Evolutionary conservation across 1,140 invertebrate species (phyloP), one percentile per base, ranked within the genome.

Genomic region (Heliconius congener): DNA sequence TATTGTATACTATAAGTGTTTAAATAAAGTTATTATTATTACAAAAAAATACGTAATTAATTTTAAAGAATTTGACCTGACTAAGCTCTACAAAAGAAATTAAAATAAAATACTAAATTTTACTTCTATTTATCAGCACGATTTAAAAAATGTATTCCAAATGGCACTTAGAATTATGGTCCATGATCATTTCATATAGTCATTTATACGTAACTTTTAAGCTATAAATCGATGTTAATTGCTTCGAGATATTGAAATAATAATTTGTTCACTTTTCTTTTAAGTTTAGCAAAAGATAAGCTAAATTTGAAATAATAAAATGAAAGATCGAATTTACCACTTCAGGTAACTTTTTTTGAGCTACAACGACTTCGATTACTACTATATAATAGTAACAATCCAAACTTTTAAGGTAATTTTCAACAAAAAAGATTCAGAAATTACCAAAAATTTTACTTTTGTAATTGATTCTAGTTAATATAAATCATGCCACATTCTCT

Each of bases 401-500:
- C 18, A 52, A 57, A 57, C n/a, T 57, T 57, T 57, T 9, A 57
- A 57, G 55, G n/a, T 57, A 57, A 57, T 3, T n/a, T 57, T 57
- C 18, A 52, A 52, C 50, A 19, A 19, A 8, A 19, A 52, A 57
- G 23, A n/a, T 57, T 23, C 19, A 57, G 19, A 57, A 57, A 57
- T 9, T 23, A 23, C 8, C n/a, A n/a, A 23, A 23, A 57, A 57
- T 23, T 23, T 3, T 18, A 30, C 23, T 27, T 30, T 16, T 30
- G 4, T 66, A 66, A 66, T 66, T 16, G 13, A 66, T 66, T 66
- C 60, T 23, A 66, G 60, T 66, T 66, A 66, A 66, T 30, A 60
- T 4, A 60, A 23, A 19, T n/a, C 60, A 66, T 66, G 60, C 60
- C 9, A n/a, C 19, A 27, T 66, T 66, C 27, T 66, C 23, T 66